phyloP scores from a whole-genome alignment of 2,113 vertebrate genomes.

The Cyprinodon tularosa region DNA sequence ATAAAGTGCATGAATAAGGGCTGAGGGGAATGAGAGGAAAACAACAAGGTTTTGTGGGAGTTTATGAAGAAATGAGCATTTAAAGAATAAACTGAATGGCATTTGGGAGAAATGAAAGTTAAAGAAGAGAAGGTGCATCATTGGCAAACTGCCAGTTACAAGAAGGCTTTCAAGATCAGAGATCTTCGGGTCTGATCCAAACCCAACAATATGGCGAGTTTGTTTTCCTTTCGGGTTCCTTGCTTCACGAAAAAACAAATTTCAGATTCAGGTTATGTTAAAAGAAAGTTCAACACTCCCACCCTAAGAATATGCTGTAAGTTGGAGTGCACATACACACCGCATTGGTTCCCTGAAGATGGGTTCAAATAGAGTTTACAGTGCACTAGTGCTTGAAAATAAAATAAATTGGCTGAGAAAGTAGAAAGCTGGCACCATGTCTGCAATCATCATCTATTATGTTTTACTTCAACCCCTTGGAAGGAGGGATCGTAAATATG shows the following conservation, averaged over 20 bases:
- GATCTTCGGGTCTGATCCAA: not conserved
- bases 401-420: conserved; percentile 36
- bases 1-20: not conserved
- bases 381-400: conserved; percentile 9
- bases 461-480: conserved; percentile 14
- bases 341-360: not conserved
- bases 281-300: not conserved
- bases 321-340: not conserved
- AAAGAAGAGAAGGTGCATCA: not conserved
- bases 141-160: not conserved
- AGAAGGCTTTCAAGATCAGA: too few relatives aligned
- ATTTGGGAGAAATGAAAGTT: not conserved
- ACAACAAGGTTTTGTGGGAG: not conserved
- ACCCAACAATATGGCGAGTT: not conserved
- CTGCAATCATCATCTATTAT: conserved; percentile 20
- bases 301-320: not conserved
- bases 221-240: not conserved
- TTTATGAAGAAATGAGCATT: not conserved
- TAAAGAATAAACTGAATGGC: not conserved
- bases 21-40: not conserved
- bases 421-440: conserved; percentile 29
- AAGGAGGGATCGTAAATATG: conserved; percentile 6
- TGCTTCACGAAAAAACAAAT: not conserved
- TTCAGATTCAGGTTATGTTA: not conserved
- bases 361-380: conserved; percentile 64